phyloP scores from a whole-genome alignment of 2,797 vertebrate species.

The Falco rusticolus region DNA sequence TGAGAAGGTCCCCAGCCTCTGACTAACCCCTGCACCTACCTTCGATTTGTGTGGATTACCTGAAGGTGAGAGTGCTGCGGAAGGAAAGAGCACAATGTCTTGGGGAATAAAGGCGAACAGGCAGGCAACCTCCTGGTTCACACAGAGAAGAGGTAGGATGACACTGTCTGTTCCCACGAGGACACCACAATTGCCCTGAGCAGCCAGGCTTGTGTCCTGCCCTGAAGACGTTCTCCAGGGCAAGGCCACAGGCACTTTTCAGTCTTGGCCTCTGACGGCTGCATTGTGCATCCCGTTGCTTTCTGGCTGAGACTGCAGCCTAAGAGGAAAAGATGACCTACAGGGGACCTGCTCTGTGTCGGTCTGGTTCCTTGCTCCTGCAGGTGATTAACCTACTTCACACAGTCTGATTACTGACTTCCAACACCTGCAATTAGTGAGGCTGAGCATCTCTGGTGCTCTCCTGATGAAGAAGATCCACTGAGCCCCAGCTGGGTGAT shows the following conservation, averaged over 20 bases:
- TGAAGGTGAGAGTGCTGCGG: not conserved
- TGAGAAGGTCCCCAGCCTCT: not conserved
- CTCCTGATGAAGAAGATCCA: not conserved
- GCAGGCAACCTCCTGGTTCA: not conserved
- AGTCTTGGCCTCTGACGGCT: not conserved
- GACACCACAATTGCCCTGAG: not conserved
- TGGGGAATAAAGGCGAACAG: not conserved
- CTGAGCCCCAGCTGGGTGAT: not conserved
- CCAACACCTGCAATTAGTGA: not conserved
- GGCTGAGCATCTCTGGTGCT: not conserved
- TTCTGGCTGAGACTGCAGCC: not conserved
- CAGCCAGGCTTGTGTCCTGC: not conserved
- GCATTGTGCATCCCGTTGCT: not conserved
- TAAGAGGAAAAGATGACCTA: not conserved
- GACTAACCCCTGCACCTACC: not conserved
- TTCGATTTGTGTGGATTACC: not conserved
- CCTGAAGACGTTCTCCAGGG: not conserved
- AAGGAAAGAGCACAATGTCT: not conserved
- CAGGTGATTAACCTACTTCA: not conserved
- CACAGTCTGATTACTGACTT: not conserved
- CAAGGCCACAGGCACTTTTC: accelerated
- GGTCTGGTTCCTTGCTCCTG: not conserved
- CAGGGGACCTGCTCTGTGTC: not conserved
- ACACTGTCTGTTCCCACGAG: not conserved
- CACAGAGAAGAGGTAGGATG: not conserved